A percentile compares a stretch with the other conserved stretches of the same genome.
phyloP scores from a whole-genome alignment of 2,113 vertebrate species.

The Epinephelus moara region DNA sequence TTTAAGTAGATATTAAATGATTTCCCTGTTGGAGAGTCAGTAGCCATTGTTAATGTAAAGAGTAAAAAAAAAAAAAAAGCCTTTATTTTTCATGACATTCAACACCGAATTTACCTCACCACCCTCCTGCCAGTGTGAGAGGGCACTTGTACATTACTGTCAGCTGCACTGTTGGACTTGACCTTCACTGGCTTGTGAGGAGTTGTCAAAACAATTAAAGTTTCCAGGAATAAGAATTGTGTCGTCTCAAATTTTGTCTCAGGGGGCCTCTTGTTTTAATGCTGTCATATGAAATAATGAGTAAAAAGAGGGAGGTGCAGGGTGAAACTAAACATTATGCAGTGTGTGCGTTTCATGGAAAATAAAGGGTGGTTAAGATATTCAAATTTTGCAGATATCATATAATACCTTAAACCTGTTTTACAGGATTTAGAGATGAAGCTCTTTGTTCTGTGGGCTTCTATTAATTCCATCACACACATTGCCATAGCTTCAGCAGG shows the following conservation, averaged over 20 bases:
- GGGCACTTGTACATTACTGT: constrained; percentile 79
- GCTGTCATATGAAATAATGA: constrained; percentile 7
- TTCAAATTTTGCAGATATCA: constrained; percentile 28
- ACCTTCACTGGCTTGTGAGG: constrained; percentile 79
- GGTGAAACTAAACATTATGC: background rate
- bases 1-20: constrained; percentile 24
- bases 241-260: constrained; percentile 78
- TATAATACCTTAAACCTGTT: constrained; percentile 37
- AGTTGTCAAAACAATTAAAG: constrained; percentile 84
- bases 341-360: background rate
- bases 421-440: constrained; percentile 39
- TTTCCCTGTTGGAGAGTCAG: constrained; percentile 45
- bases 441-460: constrained; percentile 32
- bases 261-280: constrained; percentile 5
- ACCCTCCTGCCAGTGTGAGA: constrained; percentile 72
- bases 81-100: constrained; percentile 74
- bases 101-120: constrained; percentile 82
- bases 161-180: constrained; percentile 76
- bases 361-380: constrained; percentile 23
- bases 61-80: constrained; percentile 31
- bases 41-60: constrained; percentile 59
- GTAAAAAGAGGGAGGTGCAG: constrained; percentile 15
- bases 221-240: constrained; percentile 78
- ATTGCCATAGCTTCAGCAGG: background rate
- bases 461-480: constrained; percentile 44